These are phyloP conservation scores for Drosophila sulfurigaster DNA, from an alignment of 1,140 invertebrate genomes.

Conservation along the genomic window DNA sequence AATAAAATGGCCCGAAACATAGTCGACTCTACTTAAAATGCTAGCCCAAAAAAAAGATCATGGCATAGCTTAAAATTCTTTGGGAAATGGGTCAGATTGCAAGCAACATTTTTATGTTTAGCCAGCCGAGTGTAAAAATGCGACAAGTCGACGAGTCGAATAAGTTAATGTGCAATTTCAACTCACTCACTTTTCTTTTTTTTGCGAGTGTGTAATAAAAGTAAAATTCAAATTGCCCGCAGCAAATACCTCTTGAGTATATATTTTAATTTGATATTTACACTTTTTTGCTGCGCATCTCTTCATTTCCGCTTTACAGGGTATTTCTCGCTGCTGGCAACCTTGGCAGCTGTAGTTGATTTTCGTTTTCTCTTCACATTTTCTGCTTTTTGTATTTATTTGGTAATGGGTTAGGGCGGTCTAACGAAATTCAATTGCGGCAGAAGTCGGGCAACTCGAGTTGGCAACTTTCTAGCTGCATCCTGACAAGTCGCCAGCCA, in stretches of 20 bases:
- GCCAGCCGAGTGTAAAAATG: slow-evolving; percentile 42
- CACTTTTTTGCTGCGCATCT: not conserved
- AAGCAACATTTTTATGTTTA: slow-evolving; percentile 23
- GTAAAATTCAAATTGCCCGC: slow-evolving; percentile 69
- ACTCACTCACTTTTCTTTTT: slow-evolving; percentile 56
- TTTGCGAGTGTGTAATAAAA: slow-evolving; percentile 69
- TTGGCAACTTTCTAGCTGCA: slow-evolving; percentile 64
- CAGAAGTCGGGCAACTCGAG: slow-evolving; percentile 54
- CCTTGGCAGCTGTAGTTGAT: slow-evolving; percentile 13
- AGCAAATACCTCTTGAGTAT: slow-evolving; percentile 22
- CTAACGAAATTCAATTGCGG: slow-evolving; percentile 75
- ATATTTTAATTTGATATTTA: slow-evolving; percentile 20
- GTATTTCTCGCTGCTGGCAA: not conserved
- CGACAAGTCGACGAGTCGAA: slow-evolving; percentile 18
- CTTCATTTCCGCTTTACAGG: slow-evolving; percentile 4
- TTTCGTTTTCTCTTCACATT: not conserved
- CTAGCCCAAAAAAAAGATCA: slow-evolving; percentile 25
- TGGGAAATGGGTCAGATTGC: slow-evolving; percentile 56
- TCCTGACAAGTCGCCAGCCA: slow-evolving; percentile 49
- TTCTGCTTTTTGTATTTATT: slow-evolving; percentile 8
- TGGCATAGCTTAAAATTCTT: slow-evolving; percentile 21
- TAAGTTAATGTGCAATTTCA: slow-evolving; percentile 60
- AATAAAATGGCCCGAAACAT: not conserved
- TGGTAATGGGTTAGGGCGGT: slow-evolving; percentile 22
- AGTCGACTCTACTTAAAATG: slow-evolving; percentile 5